Evolutionary conservation across 2,113 vertebrate species (phyloP).

Genomic region (Symphodus melops): DNA sequence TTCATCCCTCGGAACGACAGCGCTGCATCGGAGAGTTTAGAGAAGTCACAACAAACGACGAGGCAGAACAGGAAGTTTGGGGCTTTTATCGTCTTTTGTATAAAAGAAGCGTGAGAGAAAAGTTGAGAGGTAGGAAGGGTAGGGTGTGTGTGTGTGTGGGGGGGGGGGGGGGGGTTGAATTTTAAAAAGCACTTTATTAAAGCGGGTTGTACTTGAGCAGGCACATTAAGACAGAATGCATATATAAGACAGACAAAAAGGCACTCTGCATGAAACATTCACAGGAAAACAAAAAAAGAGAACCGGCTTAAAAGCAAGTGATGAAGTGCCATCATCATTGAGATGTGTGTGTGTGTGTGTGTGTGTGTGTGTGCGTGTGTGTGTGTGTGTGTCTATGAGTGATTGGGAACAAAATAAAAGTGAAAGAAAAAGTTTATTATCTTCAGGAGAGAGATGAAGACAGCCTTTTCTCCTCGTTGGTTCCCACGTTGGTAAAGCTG

Average conservation of each 20-base stretch:
- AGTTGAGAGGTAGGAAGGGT: not conserved
- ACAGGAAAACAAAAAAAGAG: not conserved
- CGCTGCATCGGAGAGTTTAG: not conserved
- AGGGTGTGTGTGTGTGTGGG: too few relatives aligned
- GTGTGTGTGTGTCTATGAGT: too few relatives aligned
- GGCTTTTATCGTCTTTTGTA: not conserved
- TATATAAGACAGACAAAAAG: not conserved
- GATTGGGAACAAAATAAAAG: too few relatives aligned
- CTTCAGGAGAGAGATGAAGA: too few relatives aligned
- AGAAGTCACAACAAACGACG: not conserved
- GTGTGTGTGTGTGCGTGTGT: too few relatives aligned
- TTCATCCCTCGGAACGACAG: not conserved
- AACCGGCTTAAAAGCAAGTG: not conserved
- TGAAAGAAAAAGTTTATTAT: too few relatives aligned
- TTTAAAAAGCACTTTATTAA: constrained; percentile 26
- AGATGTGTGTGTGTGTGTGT: not conserved
- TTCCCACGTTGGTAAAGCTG: too few relatives aligned
- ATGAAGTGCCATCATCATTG: not conserved
- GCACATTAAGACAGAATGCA: not conserved
- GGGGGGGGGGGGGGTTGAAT: not conserved
- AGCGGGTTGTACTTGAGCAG: constrained; percentile 1
- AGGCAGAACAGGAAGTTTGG: not conserved
- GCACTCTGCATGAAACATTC: constrained; percentile 9
- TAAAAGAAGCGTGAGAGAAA: not conserved
- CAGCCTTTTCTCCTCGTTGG: too few relatives aligned